phyloP scores from a whole-genome alignment of 2,113 vertebrate genomes.

The Patagioenas fasciata region DNA sequence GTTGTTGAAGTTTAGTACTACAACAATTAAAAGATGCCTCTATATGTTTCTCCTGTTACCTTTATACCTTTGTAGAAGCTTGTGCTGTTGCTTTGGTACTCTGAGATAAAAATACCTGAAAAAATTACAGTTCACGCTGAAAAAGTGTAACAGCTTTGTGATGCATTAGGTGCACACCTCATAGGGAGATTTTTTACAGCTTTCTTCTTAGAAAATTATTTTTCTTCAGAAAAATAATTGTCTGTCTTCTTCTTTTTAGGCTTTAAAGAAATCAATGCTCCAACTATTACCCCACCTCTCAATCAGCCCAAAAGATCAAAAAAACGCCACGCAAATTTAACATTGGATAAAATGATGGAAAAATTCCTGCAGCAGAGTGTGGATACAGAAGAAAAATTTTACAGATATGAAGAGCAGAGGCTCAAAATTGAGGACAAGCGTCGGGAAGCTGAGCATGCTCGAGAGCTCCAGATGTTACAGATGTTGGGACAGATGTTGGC shows the following conservation, averaged over 20 bases:
- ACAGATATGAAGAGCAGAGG: conserved; percentile 86
- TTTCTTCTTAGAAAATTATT: not conserved
- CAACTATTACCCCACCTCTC: conserved; percentile 68
- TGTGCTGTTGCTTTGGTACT: not conserved
- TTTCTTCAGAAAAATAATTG: not conserved
- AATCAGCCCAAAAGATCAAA: conserved; percentile 78
- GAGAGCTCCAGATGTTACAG: conserved; percentile 90
- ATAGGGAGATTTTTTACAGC: not conserved
- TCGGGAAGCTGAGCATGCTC: conserved; percentile 83
- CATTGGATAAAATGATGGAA: conserved; percentile 89
- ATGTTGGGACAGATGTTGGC: conserved; percentile 91
- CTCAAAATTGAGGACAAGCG: conserved; percentile 86
- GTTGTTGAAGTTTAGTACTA: conserved; percentile 52
- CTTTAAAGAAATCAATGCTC: conserved; percentile 69
- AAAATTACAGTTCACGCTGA: not conserved
- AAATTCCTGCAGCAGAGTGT: conserved; percentile 89
- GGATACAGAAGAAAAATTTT: conserved; percentile 86
- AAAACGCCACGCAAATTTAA: conserved; percentile 80
- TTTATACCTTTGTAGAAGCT: not conserved
- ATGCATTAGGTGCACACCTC: rapidly evolving
- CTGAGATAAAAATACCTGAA: not conserved
- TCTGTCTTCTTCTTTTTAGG: conserved; percentile 55
- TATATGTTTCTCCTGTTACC: not conserved
- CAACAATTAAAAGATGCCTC: not conserved
- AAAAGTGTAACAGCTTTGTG: not conserved